Percentiles rank a stretch among this genome's conserved stretches.
Conservation (phyloP, 23 tunicate genomes). For the Trididemnum clinides region DNA sequence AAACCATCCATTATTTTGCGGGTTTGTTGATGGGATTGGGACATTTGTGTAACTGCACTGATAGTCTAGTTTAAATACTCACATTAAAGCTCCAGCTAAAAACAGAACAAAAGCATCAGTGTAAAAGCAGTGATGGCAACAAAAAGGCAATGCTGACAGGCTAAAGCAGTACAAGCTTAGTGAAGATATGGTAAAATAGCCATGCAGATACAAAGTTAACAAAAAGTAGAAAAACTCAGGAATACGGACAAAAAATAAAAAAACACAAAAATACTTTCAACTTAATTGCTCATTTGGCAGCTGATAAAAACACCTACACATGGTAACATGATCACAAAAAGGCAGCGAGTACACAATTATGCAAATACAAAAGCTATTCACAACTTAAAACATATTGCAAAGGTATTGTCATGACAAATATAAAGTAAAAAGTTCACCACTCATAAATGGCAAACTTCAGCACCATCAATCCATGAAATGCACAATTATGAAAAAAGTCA, state of each 20-base stretch:
- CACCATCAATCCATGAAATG: background rate
- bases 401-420: too few species aligned
- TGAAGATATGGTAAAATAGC: background rate
- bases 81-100: too few species aligned
- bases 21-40: background rate
- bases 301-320: background rate
- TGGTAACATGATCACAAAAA: background rate
- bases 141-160: background rate
- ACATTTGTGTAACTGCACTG: background rate
- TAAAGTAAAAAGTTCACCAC: too few species aligned
- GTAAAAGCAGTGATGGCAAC: slow-evolving; percentile 1
- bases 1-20: slow-evolving; percentile 43
- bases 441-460: background rate
- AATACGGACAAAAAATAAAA: background rate
- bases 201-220: slow-evolving; percentile 1
- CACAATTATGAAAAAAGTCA: background rate
- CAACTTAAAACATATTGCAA: background rate
- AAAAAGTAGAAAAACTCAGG: background rate
- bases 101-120: too few species aligned
- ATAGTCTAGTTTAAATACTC: too few species aligned
- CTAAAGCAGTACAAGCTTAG: background rate
- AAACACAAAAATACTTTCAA: background rate
- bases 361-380: too few species aligned
- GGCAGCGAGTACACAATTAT: background rate
- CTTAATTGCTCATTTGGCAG: background rate